phyloP scores from a whole-genome alignment of 1,140 invertebrate species.

The Protaetia brevitarsis region DNA sequence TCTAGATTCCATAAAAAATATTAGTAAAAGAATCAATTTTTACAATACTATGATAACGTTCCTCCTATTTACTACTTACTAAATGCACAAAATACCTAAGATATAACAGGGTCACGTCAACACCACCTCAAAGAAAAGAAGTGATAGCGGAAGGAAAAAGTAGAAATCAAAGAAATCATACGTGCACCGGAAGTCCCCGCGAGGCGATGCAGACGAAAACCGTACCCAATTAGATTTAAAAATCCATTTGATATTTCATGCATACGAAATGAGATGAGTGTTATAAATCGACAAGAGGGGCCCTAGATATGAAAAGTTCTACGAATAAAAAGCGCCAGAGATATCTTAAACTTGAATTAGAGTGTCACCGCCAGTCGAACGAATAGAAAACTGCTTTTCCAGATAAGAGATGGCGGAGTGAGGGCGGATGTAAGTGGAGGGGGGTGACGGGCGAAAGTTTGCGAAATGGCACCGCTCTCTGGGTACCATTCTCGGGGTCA shows the following conservation, averaged over 20 bases:
- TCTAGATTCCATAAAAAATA: too few species aligned
- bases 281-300: constrained; percentile 19
- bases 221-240: constrained; percentile 22
- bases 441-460: constrained; percentile 26
- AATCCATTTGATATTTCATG: constrained; percentile 22
- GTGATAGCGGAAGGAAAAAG: too few species aligned
- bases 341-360: constrained; percentile 39
- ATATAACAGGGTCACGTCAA: too few species aligned
- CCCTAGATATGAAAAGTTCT: constrained; percentile 3
- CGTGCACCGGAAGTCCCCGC: not conserved
- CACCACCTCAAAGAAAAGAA: too few species aligned
- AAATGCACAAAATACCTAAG: too few species aligned
- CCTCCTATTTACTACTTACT: too few species aligned
- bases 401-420: constrained; percentile 29
- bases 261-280: constrained; percentile 15
- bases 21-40: too few species aligned
- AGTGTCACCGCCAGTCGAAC: constrained; percentile 38
- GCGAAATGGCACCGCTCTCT: constrained; percentile 24
- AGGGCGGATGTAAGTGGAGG: not conserved
- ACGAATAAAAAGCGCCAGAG: not conserved
- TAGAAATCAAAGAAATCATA: too few species aligned
- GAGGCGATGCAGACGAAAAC: not conserved
- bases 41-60: too few species aligned
- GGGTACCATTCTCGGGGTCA: constrained; percentile 22
- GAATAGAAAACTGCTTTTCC: constrained; percentile 34